phyloP scores from a whole-genome alignment of 1,140 invertebrate species.

The Macrostomum lignano region DNA sequence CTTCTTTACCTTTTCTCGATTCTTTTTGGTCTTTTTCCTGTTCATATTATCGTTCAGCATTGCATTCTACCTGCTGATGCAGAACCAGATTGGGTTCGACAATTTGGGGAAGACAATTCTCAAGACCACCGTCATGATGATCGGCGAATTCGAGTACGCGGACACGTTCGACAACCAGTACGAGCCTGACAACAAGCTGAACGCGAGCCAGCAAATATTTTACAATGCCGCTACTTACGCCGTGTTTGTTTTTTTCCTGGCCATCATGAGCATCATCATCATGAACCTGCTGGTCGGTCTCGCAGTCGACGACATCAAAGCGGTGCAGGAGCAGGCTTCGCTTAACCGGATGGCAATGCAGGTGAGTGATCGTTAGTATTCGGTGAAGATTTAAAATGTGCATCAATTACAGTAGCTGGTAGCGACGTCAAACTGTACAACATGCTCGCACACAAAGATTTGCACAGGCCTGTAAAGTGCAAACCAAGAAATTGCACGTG shows the following conservation, averaged over 20 bases:
- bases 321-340: constrained; percentile 29
- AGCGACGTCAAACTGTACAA: too few species aligned
- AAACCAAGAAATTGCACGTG: too few species aligned
- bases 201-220: constrained; percentile 9
- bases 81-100: constrained; percentile 18
- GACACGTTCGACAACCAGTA: too few species aligned
- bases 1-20: constrained; percentile 29
- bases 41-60: constrained; percentile 32
- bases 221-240: constrained; percentile 14
- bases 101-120: constrained; percentile 10
- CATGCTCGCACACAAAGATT: too few species aligned
- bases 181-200: too few species aligned
- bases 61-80: constrained; percentile 28
- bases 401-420: too few species aligned
- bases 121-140: constrained; percentile 29
- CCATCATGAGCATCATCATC: constrained; percentile 27
- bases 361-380: too few species aligned
- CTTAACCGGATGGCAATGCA: constrained; percentile 32
- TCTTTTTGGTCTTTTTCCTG: constrained; percentile 30
- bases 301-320: constrained; percentile 30
- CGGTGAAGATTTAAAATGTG: too few species aligned
- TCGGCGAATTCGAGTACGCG: constrained; percentile 28
- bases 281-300: constrained; percentile 30
- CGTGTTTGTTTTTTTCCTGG: constrained; percentile 23
- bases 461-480: too few species aligned